phyloP scores from a whole-genome alignment of 2,797 vertebrate genomes.

The Lacerta viridis region DNA sequence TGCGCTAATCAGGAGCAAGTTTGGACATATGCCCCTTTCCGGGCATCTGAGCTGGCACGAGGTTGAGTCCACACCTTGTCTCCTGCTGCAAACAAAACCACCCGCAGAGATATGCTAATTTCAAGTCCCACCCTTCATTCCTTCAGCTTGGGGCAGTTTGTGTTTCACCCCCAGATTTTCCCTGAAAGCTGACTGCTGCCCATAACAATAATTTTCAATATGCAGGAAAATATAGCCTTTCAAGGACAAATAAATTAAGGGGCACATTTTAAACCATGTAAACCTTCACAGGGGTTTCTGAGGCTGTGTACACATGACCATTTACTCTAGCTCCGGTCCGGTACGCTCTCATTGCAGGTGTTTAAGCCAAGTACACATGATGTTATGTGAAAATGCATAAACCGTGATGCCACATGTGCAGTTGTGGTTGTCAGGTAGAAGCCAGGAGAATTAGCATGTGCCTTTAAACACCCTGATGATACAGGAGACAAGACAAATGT shows the following conservation, averaged over 20 bases:
- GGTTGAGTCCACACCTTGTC: conserved; percentile 44
- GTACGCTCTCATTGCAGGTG: too few relatives aligned
- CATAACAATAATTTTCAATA: not conserved
- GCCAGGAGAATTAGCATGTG: not conserved
- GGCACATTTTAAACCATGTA: not conserved
- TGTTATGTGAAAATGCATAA: not conserved
- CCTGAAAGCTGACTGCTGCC: not conserved
- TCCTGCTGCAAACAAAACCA: conserved; percentile 45
- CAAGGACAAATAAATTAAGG: not conserved
- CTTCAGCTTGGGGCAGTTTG: not conserved
- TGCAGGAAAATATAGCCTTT: not conserved
- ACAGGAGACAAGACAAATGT: not conserved
- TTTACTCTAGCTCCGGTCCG: too few relatives aligned
- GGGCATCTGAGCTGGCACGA: conserved; percentile 41
- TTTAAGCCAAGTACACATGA: too few relatives aligned
- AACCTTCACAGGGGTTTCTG: not conserved
- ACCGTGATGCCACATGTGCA: not conserved
- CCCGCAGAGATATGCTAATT: conserved; percentile 38
- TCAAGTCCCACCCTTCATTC: conserved; percentile 13
- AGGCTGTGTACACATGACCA: too few relatives aligned
- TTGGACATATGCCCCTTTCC: conserved; percentile 40
- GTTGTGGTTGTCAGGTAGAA: not conserved
- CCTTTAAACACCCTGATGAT: not conserved
- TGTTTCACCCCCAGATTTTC: conserved; percentile 7
- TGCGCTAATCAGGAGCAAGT: conserved; percentile 33